Conservation (phyloP, 2,888 invertebrate genomes). For the Alsophila aescularia region DNA sequence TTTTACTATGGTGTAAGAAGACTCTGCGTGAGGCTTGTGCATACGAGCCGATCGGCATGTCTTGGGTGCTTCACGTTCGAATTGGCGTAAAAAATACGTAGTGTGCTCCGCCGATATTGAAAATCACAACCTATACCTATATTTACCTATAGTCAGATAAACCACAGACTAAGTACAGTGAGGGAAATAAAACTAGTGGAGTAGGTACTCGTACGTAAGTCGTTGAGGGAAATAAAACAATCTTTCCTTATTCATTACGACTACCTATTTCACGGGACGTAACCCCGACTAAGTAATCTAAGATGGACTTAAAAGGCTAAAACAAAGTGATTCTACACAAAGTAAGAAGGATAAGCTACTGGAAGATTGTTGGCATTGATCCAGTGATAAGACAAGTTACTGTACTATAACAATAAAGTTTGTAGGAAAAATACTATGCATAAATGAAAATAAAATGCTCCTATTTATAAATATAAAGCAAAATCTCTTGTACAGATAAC, state of each 20-base stretch:
- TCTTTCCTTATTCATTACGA: slow-evolving; percentile 17
- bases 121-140: too few relatives aligned
- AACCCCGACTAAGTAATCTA: slow-evolving; percentile 23
- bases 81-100: too few relatives aligned
- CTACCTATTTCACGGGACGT: slow-evolving; percentile 24
- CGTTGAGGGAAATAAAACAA: slow-evolving; percentile 13
- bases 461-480: too few relatives aligned
- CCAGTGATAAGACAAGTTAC: background rate
- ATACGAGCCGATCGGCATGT: too few relatives aligned
- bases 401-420: background rate
- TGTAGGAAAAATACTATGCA: too few relatives aligned
- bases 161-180: background rate
- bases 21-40: too few relatives aligned
- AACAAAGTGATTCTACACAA: slow-evolving; percentile 24
- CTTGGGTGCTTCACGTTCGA: too few relatives aligned
- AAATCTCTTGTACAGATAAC: too few relatives aligned
- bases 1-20: too few relatives aligned
- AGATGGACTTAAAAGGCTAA: slow-evolving; percentile 19
- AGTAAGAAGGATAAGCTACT: slow-evolving; percentile 17
- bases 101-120: too few relatives aligned
- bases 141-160: too few relatives aligned
- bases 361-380: background rate
- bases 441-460: too few relatives aligned
- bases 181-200: slow-evolving; percentile 15
- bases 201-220: slow-evolving; percentile 1